These are phyloP conservation scores for Mixornis gularis DNA, from an alignment of 2,113 vertebrate genomes.

Conservation along the genomic window DNA sequence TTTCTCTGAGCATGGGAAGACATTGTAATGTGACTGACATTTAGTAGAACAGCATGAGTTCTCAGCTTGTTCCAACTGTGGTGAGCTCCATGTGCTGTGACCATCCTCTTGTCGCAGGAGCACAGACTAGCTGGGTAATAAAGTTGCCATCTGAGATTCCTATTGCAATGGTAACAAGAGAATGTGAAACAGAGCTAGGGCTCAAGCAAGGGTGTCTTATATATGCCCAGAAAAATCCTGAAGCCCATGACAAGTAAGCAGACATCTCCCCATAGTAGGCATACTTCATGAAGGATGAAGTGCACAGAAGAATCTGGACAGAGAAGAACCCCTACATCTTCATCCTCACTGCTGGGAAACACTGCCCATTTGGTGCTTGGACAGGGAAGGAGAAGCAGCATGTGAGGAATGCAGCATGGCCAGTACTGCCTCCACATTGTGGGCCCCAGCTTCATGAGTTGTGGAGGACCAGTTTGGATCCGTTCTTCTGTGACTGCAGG, in stretches of 20 bases:
- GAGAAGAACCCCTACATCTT: not conserved
- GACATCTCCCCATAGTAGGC: not conserved
- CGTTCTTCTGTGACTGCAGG: not conserved
- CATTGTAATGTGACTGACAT: not conserved
- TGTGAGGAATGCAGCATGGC: slow-evolving; percentile 16
- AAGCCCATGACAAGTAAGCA: not conserved
- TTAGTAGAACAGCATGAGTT: not conserved
- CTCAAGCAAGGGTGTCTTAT: not conserved
- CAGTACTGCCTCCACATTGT: not conserved
- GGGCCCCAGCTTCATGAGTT: not conserved
- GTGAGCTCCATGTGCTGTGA: not conserved
- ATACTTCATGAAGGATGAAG: not conserved
- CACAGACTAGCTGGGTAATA: not conserved
- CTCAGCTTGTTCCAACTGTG: not conserved
- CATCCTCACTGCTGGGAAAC: accelerated
- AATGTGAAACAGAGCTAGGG: not conserved
- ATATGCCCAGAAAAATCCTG: not conserved
- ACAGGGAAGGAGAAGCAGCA: not conserved
- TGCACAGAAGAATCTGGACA: not conserved
- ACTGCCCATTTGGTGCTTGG: not conserved
- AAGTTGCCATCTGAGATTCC: not conserved
- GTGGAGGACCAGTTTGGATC: not conserved
- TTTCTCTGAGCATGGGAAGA: not conserved
- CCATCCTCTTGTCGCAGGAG: not conserved
- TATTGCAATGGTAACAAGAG: not conserved